A percentile compares a stretch with the other conserved stretches of the same genome.
These are phyloP conservation scores for Habrosyne pyritoides DNA, from an alignment of 2,888 invertebrate genomes.

Conservation along the genomic window DNA sequence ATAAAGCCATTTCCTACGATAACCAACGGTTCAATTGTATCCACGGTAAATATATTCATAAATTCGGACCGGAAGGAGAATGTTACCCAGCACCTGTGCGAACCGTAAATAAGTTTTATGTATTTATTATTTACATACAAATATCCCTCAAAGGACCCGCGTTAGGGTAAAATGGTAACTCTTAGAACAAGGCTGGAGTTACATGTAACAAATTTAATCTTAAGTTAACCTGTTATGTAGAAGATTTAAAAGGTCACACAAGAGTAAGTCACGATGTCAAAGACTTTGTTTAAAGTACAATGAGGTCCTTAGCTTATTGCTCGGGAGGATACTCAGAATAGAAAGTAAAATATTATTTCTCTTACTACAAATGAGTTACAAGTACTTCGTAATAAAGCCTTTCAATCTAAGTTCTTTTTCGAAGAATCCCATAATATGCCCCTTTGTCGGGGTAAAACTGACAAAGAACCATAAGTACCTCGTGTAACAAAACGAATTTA, in stretches of 20 bases:
- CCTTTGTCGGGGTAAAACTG: not conserved
- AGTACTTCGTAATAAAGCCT: not conserved
- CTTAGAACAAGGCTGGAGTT: not conserved
- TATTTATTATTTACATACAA: slow-evolving; percentile 48
- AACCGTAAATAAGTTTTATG: slow-evolving; percentile 50
- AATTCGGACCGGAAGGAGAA: slow-evolving; percentile 40
- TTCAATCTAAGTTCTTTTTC: too few species aligned
- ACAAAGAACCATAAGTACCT: not conserved
- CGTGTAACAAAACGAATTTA: too few species aligned
- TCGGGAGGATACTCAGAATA: not conserved
- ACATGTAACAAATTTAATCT: too few species aligned
- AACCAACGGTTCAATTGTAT: slow-evolving; percentile 4
- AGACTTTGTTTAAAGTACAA: not conserved
- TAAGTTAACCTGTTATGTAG: too few species aligned
- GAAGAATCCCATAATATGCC: too few species aligned
- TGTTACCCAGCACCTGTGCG: slow-evolving; percentile 44
- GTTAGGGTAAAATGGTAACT: slow-evolving; percentile 10
- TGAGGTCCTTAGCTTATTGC: not conserved
- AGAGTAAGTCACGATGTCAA: too few species aligned
- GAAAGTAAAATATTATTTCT: not conserved
- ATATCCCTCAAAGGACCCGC: slow-evolving; percentile 23
- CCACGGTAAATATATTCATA: slow-evolving; percentile 40
- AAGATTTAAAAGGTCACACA: too few species aligned
- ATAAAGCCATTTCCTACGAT: slow-evolving; percentile 10
- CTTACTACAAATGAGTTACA: too few species aligned